Evolutionary conservation across 2,113 vertebrate genomes (phyloP).

Genomic region (Rhinolophus ferrumequinum): DNA sequence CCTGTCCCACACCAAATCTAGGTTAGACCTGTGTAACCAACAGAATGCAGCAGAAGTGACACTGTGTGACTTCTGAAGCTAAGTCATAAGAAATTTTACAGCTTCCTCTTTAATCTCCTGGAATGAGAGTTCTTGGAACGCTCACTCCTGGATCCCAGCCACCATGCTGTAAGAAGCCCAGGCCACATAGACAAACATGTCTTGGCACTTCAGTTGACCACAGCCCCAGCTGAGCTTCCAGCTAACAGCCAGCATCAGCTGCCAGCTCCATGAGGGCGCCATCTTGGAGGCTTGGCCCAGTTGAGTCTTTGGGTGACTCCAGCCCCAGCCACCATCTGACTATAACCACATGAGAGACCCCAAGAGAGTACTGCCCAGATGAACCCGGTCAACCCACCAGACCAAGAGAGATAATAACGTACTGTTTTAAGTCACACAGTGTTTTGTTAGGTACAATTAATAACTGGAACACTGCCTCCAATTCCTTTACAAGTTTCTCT

Average conservation of each 20-base stretch:
- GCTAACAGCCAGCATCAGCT: too few relatives aligned
- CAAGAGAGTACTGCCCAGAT: background rate
- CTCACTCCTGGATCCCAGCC: background rate
- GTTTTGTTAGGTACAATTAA: background rate
- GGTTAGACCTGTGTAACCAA: too few relatives aligned
- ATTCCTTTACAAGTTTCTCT: background rate
- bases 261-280: rapidly evolving
- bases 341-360: background rate
- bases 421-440: background rate
- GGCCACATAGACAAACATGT: background rate
- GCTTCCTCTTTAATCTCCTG: background rate
- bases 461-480: background rate
- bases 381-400: background rate
- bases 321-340: background rate
- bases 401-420: background rate
- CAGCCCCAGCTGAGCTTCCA: background rate
- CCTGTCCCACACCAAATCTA: background rate
- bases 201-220: background rate
- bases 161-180: background rate
- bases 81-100: background rate
- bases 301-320: background rate
- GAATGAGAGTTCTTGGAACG: background rate
- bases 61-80: background rate
- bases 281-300: background rate
- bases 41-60: background rate